Evolutionary conservation across 2,113 vertebrate species (phyloP).

Genomic region (Cranoglanis bouderius): DNA sequence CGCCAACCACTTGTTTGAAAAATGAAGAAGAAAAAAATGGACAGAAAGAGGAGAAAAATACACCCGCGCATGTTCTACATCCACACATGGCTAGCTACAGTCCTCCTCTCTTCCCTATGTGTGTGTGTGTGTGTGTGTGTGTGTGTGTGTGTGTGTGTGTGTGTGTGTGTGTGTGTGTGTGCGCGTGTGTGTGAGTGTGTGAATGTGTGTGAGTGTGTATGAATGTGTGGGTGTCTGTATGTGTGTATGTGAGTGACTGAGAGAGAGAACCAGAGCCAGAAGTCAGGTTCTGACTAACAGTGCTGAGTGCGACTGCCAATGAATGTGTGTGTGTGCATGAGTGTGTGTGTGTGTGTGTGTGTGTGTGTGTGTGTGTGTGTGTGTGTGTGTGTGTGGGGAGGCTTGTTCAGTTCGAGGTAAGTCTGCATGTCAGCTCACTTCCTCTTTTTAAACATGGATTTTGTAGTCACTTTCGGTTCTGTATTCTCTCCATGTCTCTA

Average conservation of each 20-base stretch:
- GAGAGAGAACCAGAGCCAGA: conserved; percentile 59
- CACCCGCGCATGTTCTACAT: conserved; percentile 46
- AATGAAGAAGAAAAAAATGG: conserved; percentile 16
- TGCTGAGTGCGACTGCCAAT: conserved; percentile 39
- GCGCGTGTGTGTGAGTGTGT: conserved; percentile 39
- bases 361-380: conserved; percentile 5
- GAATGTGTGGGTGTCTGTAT: conserved; percentile 22
- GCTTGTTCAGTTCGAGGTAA: conserved; percentile 59
- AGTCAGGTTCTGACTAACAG: conserved; percentile 64
- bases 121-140: conserved; percentile 25
- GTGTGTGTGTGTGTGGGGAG: background rate
- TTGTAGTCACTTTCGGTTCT: conserved; percentile 58
- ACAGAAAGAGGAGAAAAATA: conserved; percentile 34
- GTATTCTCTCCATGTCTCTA: conserved; percentile 61
- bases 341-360: conserved; percentile 1
- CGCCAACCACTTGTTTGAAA: conserved; percentile 2
- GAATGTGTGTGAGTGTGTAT: conserved; percentile 28
- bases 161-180: conserved; percentile 28
- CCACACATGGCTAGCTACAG: conserved; percentile 39
- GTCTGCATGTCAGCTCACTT: conserved; percentile 60
- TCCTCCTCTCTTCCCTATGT: conserved; percentile 20
- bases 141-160: conserved; percentile 18
- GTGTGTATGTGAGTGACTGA: conserved; percentile 45
- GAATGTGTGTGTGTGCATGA: conserved; percentile 17
- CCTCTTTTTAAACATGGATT: conserved; percentile 54